A percentile compares a stretch with the other conserved stretches of the same genome.
phyloP scores from a whole-genome alignment of 2,888 invertebrate species.

The Hemaris fuciformis region DNA sequence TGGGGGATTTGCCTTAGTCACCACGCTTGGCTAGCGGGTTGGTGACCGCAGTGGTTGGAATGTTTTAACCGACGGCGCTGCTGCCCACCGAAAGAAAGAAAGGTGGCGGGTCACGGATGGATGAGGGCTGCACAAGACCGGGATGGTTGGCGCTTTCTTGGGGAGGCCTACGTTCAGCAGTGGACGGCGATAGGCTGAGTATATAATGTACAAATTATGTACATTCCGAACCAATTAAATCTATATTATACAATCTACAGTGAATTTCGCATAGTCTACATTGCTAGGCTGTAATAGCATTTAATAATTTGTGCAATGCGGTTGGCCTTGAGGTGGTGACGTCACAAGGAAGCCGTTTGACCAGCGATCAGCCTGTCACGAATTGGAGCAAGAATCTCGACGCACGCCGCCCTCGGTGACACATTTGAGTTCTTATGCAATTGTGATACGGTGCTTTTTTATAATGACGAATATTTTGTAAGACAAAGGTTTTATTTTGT shows the following conservation, averaged over 20 bases:
- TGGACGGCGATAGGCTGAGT: too few relatives aligned
- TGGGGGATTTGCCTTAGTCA: too few relatives aligned
- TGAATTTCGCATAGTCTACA: slow-evolving; percentile 9
- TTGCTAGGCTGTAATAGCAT: slow-evolving; percentile 22
- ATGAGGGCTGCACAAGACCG: too few relatives aligned
- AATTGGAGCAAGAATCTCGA: slow-evolving; percentile 41
- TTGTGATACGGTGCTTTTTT: slow-evolving; percentile 7
- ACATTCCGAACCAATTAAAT: background rate
- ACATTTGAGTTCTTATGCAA: slow-evolving; percentile 7
- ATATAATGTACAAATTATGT: too few relatives aligned
- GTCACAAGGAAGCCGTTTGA: slow-evolving; percentile 55
- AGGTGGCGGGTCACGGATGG: too few relatives aligned
- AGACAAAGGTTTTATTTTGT: background rate
- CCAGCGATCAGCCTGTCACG: slow-evolving; percentile 42
- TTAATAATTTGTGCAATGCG: slow-evolving; percentile 41
- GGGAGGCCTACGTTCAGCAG: too few relatives aligned
- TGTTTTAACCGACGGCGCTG: too few relatives aligned
- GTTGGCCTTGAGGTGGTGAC: slow-evolving; percentile 47
- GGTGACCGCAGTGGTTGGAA: too few relatives aligned
- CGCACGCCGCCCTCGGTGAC: slow-evolving; percentile 18
- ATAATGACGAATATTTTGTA: background rate
- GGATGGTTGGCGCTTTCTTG: too few relatives aligned
- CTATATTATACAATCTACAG: background rate
- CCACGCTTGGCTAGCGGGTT: too few relatives aligned
- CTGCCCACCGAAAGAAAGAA: too few relatives aligned